These are phyloP conservation scores for Apus apus DNA, from an alignment of 2,113 vertebrate species.

Conservation along the genomic window DNA sequence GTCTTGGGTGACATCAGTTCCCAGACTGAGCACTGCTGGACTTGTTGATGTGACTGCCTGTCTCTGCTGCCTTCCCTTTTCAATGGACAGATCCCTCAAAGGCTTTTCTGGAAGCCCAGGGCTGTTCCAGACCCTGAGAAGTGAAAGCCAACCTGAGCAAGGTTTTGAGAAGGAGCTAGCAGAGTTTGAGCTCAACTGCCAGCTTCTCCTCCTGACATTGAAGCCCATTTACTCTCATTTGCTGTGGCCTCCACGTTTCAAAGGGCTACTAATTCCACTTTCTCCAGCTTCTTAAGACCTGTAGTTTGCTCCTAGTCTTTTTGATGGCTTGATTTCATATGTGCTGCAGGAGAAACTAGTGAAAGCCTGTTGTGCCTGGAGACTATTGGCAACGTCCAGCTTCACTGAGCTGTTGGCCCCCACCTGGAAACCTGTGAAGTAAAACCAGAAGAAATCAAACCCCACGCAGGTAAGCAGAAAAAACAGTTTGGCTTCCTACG, in stretches of 20 bases:
- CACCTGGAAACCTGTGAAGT: not conserved
- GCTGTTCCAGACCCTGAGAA: not conserved
- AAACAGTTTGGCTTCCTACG: not conserved
- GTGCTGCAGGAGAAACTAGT: not conserved
- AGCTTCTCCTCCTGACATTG: conserved; percentile 17
- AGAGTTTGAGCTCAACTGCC: not conserved
- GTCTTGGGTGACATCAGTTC: not conserved
- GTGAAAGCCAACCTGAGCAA: not conserved
- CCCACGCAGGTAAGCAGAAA: not conserved
- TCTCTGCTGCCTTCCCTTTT: not conserved
- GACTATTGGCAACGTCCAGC: not conserved
- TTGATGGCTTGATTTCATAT: not conserved
- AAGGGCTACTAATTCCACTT: not conserved
- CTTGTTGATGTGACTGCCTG: not conserved
- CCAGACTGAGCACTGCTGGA: not conserved
- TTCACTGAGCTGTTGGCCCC: not conserved
- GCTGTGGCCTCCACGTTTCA: not conserved
- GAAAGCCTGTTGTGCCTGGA: not conserved
- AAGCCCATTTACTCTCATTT: not conserved
- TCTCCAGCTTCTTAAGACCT: not conserved
- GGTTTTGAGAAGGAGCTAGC: not conserved
- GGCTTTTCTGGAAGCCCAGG: not conserved
- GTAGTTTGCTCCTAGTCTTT: not conserved
- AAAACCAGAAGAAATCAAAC: not conserved
- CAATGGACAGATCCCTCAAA: not conserved